Base-by-base conservation (phyloP, 2,113 vertebrate genomes). In the Phylloscopus whistleri region DNA sequence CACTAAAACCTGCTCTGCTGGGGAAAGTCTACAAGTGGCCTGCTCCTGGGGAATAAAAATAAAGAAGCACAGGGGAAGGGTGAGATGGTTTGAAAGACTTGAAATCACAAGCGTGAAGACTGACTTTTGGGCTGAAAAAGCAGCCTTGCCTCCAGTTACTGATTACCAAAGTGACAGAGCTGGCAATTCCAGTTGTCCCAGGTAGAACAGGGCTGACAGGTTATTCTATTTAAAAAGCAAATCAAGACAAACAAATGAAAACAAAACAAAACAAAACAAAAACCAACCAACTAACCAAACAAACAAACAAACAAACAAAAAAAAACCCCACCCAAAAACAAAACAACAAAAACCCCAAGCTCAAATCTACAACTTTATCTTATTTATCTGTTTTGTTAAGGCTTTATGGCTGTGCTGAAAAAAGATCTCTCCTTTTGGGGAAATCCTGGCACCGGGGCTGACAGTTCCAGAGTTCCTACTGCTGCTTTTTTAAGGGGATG, bases 11-110 rank as follows among this genome's bases (percentile, higher is more conserved):
- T 59, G 15, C 6, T 51, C 13, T 88, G 11, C 24, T 83, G 48
- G 10, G 17, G 11, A 72, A 74, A 10, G 3, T 41, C 18, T n/a
- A 67, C 82, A 75, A 51, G 6, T 19, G 16, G 17, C 6, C 9
- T 28, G 4, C 3, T 44, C 5, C 9, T 24, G 13, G 4, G 6
- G 2, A 15, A 5, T 30, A 13, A 62, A 52, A 2, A 27, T 7
- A 6, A 27, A 35, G 16, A 18, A 60, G 3, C 1, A 9, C 16
- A 67, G 19, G 12, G 3, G 5, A 62, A 56, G 30, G 5, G 9
- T 9, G 6, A 33, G 31, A 31, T 31, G 23, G 4, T 4, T 60
- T 58, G 43, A 70, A 83, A 35, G 6, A 35, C 24, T 24, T 49
- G n/a, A 75, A 86, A 11, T 15, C 28, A 49, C 56, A 83, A 44